Evolutionary conservation across 2,888 invertebrate genomes (phyloP).

Genomic region (Oegoconia quadripuncta): DNA sequence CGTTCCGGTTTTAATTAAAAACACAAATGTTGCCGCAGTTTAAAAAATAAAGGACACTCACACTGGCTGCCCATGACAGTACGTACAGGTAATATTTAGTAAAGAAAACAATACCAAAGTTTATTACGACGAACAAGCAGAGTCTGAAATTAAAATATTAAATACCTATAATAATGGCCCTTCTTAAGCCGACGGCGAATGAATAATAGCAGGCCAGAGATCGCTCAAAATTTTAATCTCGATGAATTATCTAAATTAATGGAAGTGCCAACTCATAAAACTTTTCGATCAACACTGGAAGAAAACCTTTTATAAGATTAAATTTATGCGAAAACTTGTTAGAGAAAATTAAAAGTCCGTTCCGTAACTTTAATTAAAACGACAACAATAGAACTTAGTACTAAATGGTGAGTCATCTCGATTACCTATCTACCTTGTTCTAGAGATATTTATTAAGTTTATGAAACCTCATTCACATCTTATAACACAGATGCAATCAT

Average conservation of each 20-base stretch:
- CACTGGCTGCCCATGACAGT: not conserved
- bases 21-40: constrained; percentile 12
- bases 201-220: constrained; percentile 2
- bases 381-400: not conserved
- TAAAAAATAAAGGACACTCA: constrained; percentile 7
- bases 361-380: not conserved
- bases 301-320: constrained; percentile 38
- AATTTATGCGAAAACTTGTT: constrained; percentile 43
- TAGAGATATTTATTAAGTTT: too few species aligned
- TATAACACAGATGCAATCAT: too few species aligned
- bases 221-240: constrained; percentile 11
- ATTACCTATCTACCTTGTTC: too few species aligned
- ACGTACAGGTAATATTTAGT: too few species aligned
- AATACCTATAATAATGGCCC: not conserved
- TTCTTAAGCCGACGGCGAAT: not conserved
- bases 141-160: not conserved
- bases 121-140: not conserved
- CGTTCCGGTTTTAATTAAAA: constrained; percentile 26
- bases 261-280: constrained; percentile 34
- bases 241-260: constrained; percentile 21
- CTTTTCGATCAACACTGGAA: constrained; percentile 37
- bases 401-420: too few species aligned
- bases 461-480: too few species aligned
- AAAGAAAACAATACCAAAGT: too few species aligned
- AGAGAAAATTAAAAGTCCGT: constrained; percentile 21